These are phyloP conservation scores for Drosophila sp. DNA, from an alignment of 1,140 invertebrate species.

Conservation along the genomic window DNA sequence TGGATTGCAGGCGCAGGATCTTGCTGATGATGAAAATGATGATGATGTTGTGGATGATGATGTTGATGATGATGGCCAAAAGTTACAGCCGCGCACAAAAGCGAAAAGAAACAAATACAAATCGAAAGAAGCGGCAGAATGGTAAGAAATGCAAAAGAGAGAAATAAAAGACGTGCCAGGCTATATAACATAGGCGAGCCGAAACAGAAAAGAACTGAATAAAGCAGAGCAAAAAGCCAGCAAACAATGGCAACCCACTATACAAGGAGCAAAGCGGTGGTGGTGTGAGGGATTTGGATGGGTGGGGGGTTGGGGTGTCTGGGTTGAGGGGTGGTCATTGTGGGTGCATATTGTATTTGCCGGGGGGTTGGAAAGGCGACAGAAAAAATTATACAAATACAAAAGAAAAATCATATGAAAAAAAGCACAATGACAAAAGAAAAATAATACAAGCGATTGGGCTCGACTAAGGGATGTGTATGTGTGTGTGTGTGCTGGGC, in stretches of 20 bases:
- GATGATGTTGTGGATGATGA: slow-evolving; percentile 28
- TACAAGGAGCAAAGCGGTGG: background rate
- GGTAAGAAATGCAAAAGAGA: slow-evolving; percentile 23
- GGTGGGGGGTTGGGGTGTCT: background rate
- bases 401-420: slow-evolving; percentile 68
- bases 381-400: slow-evolving; percentile 83
- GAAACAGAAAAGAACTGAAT: slow-evolving; percentile 18
- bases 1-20: background rate
- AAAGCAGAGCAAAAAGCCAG: slow-evolving; percentile 24
- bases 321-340: background rate
- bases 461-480: slow-evolving; percentile 48
- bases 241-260: slow-evolving; percentile 30
- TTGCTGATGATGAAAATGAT: slow-evolving; percentile 1
- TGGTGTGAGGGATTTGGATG: background rate
- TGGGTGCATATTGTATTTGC: slow-evolving; percentile 35
- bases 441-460: slow-evolving; percentile 73
- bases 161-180: slow-evolving; percentile 73
- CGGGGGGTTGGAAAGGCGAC: slow-evolving; percentile 59
- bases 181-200: background rate
- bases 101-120: slow-evolving; percentile 33
- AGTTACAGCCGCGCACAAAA: slow-evolving; percentile 57
- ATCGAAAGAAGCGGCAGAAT: slow-evolving; percentile 46
- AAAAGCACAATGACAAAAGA: slow-evolving; percentile 76
- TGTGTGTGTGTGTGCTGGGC: slow-evolving; percentile 13
- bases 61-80: slow-evolving; percentile 58